A percentile compares a stretch with the other conserved stretches of the same genome.
Conservation (phyloP, 2,888 invertebrate species). For the Chromoteleia sp. region DNA sequence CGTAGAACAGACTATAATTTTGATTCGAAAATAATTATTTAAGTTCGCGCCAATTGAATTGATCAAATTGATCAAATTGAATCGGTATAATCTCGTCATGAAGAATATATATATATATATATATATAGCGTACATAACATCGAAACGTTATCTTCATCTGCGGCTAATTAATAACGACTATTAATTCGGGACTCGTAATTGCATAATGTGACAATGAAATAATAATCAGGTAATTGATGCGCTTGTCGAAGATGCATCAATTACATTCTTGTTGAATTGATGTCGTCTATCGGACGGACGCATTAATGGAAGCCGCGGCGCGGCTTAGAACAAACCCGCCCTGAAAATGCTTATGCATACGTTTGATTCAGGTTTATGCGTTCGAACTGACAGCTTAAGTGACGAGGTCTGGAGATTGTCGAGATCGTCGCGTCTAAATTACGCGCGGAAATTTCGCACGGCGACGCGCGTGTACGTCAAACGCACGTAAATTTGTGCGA, state of each 20-base stretch:
- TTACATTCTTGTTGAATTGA: constrained; percentile 57
- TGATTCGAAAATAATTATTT: no score
- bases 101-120: no score
- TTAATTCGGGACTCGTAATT: constrained; percentile 46
- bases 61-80: constrained; percentile 1
- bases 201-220: constrained; percentile 57
- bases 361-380: constrained; percentile 68
- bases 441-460: constrained; percentile 35
- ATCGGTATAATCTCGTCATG: constrained; percentile 1
- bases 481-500: constrained; percentile 31
- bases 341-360: constrained; percentile 60
- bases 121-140: background rate
- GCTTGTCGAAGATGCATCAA: constrained; percentile 59
- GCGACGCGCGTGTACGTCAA: constrained; percentile 14
- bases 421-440: constrained; percentile 58
- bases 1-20: no score
- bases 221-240: constrained; percentile 61
- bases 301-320: constrained; percentile 32
- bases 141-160: constrained; percentile 35
- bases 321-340: constrained; percentile 28
- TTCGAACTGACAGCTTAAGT: constrained; percentile 67
- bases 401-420: constrained; percentile 62
- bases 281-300: constrained; percentile 47
- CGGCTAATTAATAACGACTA: constrained; percentile 38
- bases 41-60: background rate